Percentiles rank a stretch among this genome's conserved stretches.
Conservation (phyloP, 2,797 vertebrate species). For the Chromis chromis region DNA sequence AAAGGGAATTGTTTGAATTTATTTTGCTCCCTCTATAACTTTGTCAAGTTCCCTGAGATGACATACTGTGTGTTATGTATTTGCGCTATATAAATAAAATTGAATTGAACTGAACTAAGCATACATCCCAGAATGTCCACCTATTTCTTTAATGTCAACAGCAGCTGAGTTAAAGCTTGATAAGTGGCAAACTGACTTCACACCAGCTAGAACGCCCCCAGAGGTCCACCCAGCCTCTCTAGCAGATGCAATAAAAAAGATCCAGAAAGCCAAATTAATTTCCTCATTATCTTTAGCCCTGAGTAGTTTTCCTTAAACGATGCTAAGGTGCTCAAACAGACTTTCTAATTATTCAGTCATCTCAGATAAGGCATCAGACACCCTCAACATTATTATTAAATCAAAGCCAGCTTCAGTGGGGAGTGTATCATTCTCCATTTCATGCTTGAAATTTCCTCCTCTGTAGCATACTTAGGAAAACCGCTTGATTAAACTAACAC, state of each 20-base stretch:
- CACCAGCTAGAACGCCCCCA: no score
- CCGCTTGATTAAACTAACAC: constrained; percentile 36
- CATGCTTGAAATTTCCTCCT: constrained; percentile 36
- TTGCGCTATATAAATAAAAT: no score
- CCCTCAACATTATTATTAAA: constrained; percentile 10
- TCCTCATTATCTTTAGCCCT: not conserved
- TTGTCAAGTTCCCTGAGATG: no score
- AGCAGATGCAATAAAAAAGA: not conserved
- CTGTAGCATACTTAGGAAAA: constrained; percentile 16
- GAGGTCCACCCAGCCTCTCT: no score
- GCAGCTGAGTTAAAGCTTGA: no score
- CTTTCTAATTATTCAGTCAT: constrained; percentile 14
- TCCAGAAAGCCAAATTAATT: not conserved
- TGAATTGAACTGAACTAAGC: no score
- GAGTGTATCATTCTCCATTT: constrained; percentile 27
- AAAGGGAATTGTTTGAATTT: no score
- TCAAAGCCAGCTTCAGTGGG: constrained; percentile 8
- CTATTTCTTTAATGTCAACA: no score
- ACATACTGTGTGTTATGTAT: no score
- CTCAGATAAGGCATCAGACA: constrained; percentile 17
- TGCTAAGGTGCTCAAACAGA: not conserved
- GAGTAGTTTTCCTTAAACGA: not conserved
- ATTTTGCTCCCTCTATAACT: no score
- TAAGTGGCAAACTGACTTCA: no score
- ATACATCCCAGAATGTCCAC: no score